These are phyloP conservation scores for Drosophila barbarae DNA, from an alignment of 2,888 invertebrate species.

Conservation along the genomic window DNA sequence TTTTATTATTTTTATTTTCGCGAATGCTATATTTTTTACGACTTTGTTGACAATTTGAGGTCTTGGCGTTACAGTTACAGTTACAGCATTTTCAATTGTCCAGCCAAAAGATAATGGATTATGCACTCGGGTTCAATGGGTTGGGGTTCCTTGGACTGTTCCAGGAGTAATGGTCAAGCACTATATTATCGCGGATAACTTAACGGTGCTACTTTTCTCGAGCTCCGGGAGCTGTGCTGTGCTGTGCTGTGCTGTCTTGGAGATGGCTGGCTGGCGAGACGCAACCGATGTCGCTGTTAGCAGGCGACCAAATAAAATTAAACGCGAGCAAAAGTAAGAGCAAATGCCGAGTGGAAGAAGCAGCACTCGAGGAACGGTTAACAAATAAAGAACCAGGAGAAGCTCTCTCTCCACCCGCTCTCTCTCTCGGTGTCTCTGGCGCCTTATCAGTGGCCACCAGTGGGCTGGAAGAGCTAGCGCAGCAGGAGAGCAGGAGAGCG, in stretches of 20 bases:
- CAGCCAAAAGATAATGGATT: slow-evolving; percentile 18
- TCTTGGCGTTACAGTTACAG: slow-evolving; percentile 10
- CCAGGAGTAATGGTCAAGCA: not conserved
- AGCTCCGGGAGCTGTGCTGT: slow-evolving; percentile 1
- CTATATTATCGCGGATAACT: not conserved
- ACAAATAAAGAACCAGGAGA: slow-evolving; percentile 19
- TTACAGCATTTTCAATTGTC: slow-evolving; percentile 8
- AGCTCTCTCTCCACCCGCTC: not conserved
- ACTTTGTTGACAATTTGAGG: slow-evolving; percentile 38
- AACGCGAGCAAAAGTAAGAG: slow-evolving; percentile 32
- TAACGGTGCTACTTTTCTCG: slow-evolving; percentile 1
- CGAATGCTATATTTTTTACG: slow-evolving; percentile 23
- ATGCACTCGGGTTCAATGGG: slow-evolving; percentile 7
- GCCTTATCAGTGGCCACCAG: slow-evolving; percentile 50
- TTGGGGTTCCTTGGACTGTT: not conserved
- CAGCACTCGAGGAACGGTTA: slow-evolving; percentile 11
- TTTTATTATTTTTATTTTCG: not conserved
- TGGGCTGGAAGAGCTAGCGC: slow-evolving; percentile 14
- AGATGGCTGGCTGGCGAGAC: slow-evolving; percentile 9
- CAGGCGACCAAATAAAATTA: slow-evolving; percentile 55
- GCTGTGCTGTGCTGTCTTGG: too few species aligned
- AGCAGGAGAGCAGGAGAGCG: slow-evolving; percentile 12
- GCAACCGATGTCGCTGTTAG: slow-evolving; percentile 35
- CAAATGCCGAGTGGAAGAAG: slow-evolving; percentile 32
- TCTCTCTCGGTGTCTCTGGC: not conserved